Conservation (phyloP, 2,113 vertebrate genomes). For the Tretioscincus oriximinensis region DNA sequence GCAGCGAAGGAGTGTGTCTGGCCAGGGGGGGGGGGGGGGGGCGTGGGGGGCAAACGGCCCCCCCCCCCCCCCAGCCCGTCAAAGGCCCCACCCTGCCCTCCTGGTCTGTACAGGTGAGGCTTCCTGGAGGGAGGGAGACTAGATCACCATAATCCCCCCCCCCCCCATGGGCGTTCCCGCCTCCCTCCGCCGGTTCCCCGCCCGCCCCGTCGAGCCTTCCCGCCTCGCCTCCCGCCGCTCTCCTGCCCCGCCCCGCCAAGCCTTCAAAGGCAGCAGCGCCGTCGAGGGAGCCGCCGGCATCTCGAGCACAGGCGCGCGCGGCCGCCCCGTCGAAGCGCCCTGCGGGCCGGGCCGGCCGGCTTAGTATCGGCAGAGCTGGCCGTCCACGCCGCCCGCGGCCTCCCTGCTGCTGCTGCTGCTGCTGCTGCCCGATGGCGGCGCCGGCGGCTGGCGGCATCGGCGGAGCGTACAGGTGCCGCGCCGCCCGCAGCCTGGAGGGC, state of each 20-base stretch:
- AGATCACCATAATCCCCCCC: neutral
- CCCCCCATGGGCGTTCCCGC: no score
- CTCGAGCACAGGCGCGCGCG: neutral
- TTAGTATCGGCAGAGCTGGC: slow-evolving; percentile 1
- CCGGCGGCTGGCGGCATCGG: no score
- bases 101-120: neutral
- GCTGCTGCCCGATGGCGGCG: no score
- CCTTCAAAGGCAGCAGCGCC: neutral
- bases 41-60: no score
- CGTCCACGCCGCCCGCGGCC: slow-evolving; percentile 14
- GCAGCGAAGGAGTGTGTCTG: no score
- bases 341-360: neutral
- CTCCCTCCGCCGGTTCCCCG: neutral
- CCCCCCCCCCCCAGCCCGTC: no score
- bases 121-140: no score
- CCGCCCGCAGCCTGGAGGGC: no score
- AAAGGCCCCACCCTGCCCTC: no score
- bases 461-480: no score
- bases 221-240: neutral
- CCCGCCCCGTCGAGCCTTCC: neutral
- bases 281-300: no score
- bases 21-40: no score
- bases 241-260: neutral
- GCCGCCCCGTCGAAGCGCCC: neutral
- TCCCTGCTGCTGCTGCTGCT: neutral